Base-by-base conservation (phyloP, 2,888 invertebrate species). In the Loripinus fragilis region DNA sequence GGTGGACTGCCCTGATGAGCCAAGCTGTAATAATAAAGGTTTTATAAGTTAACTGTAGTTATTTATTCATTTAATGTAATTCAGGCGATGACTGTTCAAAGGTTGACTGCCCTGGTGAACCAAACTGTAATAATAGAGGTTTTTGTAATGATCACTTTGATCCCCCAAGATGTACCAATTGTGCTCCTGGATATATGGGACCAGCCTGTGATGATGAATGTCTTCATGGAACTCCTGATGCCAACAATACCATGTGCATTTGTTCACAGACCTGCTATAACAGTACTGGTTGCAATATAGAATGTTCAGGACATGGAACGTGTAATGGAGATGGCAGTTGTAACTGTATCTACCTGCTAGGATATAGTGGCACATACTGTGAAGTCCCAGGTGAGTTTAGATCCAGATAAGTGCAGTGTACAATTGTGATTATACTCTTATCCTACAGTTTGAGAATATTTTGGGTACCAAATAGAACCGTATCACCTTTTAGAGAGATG, bases 231-330 rank as follows among this genome's bases (percentile, higher is more conserved):
- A 66, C 52, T 25, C 79, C 85, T 35, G 78, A 85, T 65, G 60
- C 41, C 2, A 60, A 76, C 42, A 85, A 85, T 60, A 76, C 76
- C 17, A 45, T 65, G 15, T 90, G 90, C 78, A 74, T 81, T 23
- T 90, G 90, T 72, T 85, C 85, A 68, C 76, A 85, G 2, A 87
- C 87, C 10, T 90, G 90, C 78, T 76, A 81, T 72, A 89, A 90
- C 77, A 89, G 90, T 33, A 66, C 64, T 5, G 88, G 89, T 2
- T 90, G 90, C 76, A 77, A 90, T 71, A 87, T 90, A 15, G 76
- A 87, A 74, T 90, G 90, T 71, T 90, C 89, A 12, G 76, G 76
- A 3, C 86, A 90, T 76, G 90, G 90, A 2, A 60, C 38, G 1
- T 90, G 90, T 79, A 76, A 85, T 55, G 28, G 35, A 25, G 38